A percentile compares a stretch with the other conserved stretches of the same genome.
Evolutionary conservation across 2,888 invertebrate genomes (phyloP).

Genomic region (Boloria selene): DNA sequence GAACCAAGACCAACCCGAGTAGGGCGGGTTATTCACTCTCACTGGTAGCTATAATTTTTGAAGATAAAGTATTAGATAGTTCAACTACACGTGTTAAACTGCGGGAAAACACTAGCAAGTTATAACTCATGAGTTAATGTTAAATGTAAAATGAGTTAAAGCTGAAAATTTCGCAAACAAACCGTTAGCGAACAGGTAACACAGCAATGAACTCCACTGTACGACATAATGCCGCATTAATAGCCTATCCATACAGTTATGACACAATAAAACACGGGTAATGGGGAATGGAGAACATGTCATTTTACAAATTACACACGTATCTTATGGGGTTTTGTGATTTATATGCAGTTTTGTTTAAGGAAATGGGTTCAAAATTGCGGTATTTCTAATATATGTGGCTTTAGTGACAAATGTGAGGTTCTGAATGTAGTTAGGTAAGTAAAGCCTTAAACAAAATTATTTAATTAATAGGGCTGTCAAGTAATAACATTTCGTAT

Average conservation of each 20-base stretch:
- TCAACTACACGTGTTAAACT: background rate
- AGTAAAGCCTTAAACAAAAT: no score
- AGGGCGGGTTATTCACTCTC: no score
- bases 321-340: conserved; percentile 10
- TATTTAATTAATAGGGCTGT: no score
- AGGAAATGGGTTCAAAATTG: background rate
- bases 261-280: conserved; percentile 11
- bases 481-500: no score
- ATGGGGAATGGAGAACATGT: background rate
- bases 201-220: background rate
- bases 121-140: background rate
- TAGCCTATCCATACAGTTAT: conserved; percentile 17
- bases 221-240: conserved; percentile 8
- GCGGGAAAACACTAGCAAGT: background rate
- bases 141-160: background rate
- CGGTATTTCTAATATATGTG: background rate
- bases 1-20: no score
- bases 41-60: no score
- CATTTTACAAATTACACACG: conserved; percentile 18
- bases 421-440: no score
- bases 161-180: conserved; percentile 4
- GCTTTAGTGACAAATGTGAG: no score
- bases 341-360: conserved; percentile 3
- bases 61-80: background rate
- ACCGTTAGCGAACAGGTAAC: conserved; percentile 10